phyloP scores from a whole-genome alignment of 2,113 vertebrate genomes.

The Bubo bubo region DNA sequence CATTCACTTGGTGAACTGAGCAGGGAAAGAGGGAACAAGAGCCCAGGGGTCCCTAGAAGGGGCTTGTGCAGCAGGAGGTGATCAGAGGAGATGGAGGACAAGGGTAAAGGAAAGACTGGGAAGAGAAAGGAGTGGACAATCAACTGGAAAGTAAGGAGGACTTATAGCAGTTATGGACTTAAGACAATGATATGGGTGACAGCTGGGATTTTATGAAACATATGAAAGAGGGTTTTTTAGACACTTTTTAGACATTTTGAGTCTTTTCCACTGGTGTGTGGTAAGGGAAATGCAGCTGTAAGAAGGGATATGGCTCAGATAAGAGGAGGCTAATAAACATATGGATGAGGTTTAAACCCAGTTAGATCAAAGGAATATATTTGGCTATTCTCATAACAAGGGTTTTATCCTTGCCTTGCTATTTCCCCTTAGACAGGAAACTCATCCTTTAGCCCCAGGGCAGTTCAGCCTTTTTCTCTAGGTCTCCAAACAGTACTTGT shows the following conservation, averaged over 20 bases:
- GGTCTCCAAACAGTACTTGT: not conserved
- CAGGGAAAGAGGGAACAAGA: not conserved
- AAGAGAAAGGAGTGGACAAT: not conserved
- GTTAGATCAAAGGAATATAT: constrained; percentile 39
- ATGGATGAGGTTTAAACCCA: constrained; percentile 39
- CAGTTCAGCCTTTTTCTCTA: not conserved
- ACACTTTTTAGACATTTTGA: not conserved
- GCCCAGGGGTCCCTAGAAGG: not conserved
- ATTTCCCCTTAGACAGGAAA: not conserved
- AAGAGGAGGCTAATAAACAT: constrained; percentile 30
- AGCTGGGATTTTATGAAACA: not conserved
- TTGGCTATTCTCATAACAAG: not conserved
- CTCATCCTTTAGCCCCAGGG: not conserved
- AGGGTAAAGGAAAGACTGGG: not conserved
- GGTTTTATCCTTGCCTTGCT: not conserved
- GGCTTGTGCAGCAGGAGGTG: not conserved
- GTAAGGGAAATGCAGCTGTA: constrained; percentile 19
- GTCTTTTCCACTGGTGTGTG: not conserved
- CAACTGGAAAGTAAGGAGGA: not conserved
- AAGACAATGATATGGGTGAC: not conserved
- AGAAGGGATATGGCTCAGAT: constrained; percentile 6
- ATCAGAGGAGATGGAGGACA: not conserved
- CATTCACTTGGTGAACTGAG: not conserved
- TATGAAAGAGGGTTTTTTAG: not conserved
- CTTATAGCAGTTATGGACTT: not conserved